These are phyloP conservation scores for Centroberyx gerrardi DNA, from an alignment of 2,797 vertebrate species.

Conservation along the genomic window DNA sequence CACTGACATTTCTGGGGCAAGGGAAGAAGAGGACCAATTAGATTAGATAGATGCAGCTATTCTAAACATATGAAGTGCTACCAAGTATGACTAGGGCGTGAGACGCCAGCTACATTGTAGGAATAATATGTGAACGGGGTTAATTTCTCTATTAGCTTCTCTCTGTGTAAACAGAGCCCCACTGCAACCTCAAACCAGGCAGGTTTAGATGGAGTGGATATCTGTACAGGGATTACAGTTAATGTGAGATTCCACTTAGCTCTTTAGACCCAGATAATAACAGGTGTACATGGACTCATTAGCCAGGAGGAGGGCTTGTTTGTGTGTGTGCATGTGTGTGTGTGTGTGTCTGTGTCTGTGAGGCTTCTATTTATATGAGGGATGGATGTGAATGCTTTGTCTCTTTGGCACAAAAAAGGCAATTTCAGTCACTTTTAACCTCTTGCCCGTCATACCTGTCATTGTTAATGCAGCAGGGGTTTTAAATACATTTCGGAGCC, in stretches of 20 bases:
- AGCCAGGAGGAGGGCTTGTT: not conserved
- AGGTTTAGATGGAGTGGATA: not conserved
- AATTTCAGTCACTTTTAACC: no score
- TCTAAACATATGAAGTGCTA: not conserved
- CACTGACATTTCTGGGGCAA: constrained; percentile 95
- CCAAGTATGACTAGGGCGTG: not conserved
- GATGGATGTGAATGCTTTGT: no score
- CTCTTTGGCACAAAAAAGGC: no score
- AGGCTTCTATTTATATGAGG: not conserved
- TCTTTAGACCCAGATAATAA: constrained; percentile 14
- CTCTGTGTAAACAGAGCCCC: not conserved
- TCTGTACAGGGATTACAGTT: not conserved
- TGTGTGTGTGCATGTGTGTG: not conserved
- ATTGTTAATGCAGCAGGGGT: no score
- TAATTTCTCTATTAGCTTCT: not conserved
- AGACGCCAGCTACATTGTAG: not conserved
- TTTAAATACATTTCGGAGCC: no score
- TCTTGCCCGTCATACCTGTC: no score
- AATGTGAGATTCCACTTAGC: constrained; percentile 14
- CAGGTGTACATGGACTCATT: constrained; percentile 13
- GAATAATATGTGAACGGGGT: not conserved
- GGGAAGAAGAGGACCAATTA: not conserved
- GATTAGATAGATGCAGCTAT: constrained; percentile 4
- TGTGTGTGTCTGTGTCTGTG: constrained; percentile 10
- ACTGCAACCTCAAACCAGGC: not conserved